Evolutionary conservation across 2,113 vertebrate species (phyloP).

Genomic region (Heloderma charlesbogerti): DNA sequence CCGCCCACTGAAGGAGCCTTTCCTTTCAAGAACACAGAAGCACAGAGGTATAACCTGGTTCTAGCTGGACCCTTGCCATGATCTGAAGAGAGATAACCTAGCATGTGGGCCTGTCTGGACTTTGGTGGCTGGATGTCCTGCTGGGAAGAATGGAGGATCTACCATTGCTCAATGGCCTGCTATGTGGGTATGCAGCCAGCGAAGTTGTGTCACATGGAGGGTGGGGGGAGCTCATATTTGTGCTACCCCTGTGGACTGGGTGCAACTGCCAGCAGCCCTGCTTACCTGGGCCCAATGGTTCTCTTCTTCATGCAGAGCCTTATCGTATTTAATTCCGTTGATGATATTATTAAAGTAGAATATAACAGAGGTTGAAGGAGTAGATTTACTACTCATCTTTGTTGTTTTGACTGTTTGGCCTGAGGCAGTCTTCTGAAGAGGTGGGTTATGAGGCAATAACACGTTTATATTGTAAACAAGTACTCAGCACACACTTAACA

Average conservation of each 20-base stretch:
- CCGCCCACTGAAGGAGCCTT: too few species aligned
- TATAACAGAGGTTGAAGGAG: not conserved
- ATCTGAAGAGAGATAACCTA: not conserved
- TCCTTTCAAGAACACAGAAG: not conserved
- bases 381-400: not conserved
- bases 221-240: not conserved
- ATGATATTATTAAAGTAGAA: slow-evolving; percentile 1
- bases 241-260: too few species aligned
- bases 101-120: not conserved
- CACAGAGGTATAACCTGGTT: not conserved
- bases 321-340: too few species aligned
- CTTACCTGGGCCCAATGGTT: not conserved
- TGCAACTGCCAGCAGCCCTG: not conserved
- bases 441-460: not conserved
- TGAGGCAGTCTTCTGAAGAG: not conserved
- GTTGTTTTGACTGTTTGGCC: slow-evolving; percentile 43
- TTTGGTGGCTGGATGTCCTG: not conserved
- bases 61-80: not conserved
- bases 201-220: not conserved
- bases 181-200: not conserved
- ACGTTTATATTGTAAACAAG: slow-evolving; percentile 32
- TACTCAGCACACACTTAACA: not conserved
- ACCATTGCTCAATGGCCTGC: not conserved
- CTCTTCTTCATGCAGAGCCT: not conserved
- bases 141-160: not conserved